Evolutionary conservation across 2,888 invertebrate genomes (phyloP), one percentile per base, ranked within the genome.

Genomic region (Drosophila fungiperda): DNA sequence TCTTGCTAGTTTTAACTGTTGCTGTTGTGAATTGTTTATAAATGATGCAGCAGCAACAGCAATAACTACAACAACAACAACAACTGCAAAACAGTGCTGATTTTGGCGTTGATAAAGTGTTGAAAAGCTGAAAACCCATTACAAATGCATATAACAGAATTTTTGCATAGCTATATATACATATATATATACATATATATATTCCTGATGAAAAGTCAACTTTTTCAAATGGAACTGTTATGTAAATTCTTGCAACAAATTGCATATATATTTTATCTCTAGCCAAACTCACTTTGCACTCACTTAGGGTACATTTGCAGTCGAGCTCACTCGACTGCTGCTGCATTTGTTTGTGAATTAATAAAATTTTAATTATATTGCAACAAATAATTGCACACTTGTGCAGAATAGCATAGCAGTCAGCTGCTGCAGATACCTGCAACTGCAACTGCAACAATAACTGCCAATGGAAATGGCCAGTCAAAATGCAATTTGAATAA

Each of bases 331-430:
- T 6, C 29, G 29, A 29, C 29, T 29, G 5, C 29, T 29, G 72
- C 69, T 69, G 83, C 80, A 79, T 83, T 83, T 85, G 83, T 80
- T 85, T 85, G 82, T 85, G 83, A 85, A 87, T 84, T 87, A 85
- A 87, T 84, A 82, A 84, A 82, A 87, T 78, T 72, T 77, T 87
- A 87, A 84, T 84, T 84, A 87, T 87, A 86, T 88, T 85, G 84
- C 86, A 85, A 87, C 80, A 87, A 85, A 85, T 84, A 81, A 84
- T 85, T 82, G 85, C 82, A 67, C 85, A 79, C 80, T 82, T 82
- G 77, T 85, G 85, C 77, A 68, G 82, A 71, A 81, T 68, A 73
- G 70, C 65, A 54, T 60, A 49, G 29, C 52, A 63, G 57, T n/a
- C 26, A 29, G 20, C 42, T 15, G 17, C 66, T 17, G 36, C 73